These are phyloP conservation scores for Spongia lamella DNA, from an alignment of 37 sponge, comb jelly and placozoan species.

Conservation along the genomic window DNA sequence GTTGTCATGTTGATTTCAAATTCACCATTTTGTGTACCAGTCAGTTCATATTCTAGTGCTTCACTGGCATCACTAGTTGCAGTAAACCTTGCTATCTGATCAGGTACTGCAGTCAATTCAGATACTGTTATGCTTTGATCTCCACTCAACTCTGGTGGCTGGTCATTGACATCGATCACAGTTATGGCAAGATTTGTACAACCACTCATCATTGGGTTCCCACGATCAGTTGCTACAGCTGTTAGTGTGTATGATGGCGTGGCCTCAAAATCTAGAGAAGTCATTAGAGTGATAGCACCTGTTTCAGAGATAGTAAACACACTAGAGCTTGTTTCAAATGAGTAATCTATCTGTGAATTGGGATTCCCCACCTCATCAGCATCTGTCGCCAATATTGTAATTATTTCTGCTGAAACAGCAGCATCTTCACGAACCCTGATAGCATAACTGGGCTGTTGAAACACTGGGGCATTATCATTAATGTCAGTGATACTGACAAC, in stretches of 20 bases:
- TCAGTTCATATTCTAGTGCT: too few species aligned
- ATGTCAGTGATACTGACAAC: conserved; percentile 22
- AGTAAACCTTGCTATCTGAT: too few species aligned
- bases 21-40: neutral
- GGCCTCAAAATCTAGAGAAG: conserved; percentile 2
- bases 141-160: conserved; percentile 13
- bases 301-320: conserved; percentile 8
- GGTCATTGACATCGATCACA: conserved; percentile 43
- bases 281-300: neutral
- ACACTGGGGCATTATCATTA: conserved; percentile 55
- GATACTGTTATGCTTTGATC: neutral
- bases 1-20: conserved; percentile 38
- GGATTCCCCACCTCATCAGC: conserved; percentile 24
- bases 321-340: neutral
- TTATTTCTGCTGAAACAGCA: conserved; percentile 14
- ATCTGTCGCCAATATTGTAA: conserved; percentile 55
- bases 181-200: neutral
- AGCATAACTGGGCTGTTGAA: neutral
- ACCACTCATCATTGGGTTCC: conserved; percentile 19
- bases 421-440: conserved; percentile 35
- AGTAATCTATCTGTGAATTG: conserved; percentile 16
- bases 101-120: too few species aligned
- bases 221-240: conserved; percentile 36
- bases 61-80: too few species aligned
- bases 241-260: neutral